Conservation (phyloP, 2,113 vertebrate genomes). For the Cyanistes caeruleus region DNA sequence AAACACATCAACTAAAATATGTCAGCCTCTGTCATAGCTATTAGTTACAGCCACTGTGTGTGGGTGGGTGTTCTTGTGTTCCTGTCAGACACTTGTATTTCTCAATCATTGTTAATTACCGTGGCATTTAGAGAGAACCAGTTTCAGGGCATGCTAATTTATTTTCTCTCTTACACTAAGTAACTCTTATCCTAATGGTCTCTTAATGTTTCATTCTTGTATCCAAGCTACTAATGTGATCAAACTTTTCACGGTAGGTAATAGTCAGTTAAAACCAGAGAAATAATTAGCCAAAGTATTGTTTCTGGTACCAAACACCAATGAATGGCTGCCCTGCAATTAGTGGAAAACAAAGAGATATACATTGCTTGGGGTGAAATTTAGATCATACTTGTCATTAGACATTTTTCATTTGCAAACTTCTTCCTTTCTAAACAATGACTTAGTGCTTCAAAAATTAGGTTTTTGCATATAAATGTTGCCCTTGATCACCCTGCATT, state of each 20-base stretch:
- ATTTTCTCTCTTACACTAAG: neutral
- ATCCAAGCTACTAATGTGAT: neutral
- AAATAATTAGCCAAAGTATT: neutral
- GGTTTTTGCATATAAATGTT: neutral
- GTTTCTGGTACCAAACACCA: neutral
- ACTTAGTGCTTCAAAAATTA: conserved; percentile 13
- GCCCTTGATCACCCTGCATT: neutral
- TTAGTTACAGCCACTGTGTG: conserved; percentile 19
- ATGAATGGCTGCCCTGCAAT: neutral
- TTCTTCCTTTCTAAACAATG: conserved; percentile 35
- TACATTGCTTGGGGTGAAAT: conserved; percentile 49
- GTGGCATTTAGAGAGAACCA: neutral
- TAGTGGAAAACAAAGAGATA: conserved; percentile 32
- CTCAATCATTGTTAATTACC: conserved; percentile 49
- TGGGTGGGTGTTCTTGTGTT: conserved; percentile 10
- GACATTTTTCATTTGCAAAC: conserved; percentile 42
- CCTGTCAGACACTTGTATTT: conserved; percentile 26
- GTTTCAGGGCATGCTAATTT: conserved; percentile 4
- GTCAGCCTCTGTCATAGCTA: conserved; percentile 47
- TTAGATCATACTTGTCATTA: conserved; percentile 42
- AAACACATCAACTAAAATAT: conserved; percentile 7
- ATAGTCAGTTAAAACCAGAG: neutral
- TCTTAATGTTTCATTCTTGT: neutral
- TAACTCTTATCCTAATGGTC: neutral
- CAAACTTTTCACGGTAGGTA: neutral